Conservation (phyloP, 2,888 invertebrate species). For the Plebejus melissa region DNA sequence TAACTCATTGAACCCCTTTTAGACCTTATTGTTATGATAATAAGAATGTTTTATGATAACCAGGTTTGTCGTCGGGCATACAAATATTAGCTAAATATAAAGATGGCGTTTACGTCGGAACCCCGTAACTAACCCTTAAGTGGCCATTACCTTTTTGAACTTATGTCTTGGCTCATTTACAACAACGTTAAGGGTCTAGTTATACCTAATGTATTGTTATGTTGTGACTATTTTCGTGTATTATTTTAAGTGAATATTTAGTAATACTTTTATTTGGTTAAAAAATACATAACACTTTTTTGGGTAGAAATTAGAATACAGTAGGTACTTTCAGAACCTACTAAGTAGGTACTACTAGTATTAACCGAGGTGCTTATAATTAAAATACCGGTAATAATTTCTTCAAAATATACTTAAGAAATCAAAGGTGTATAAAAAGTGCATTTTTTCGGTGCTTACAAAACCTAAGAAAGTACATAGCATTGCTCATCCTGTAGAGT, state of each 20-base stretch:
- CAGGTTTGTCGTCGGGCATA: slow-evolving; percentile 44
- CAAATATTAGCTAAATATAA: slow-evolving; percentile 49
- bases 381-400: no score
- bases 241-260: not conserved
- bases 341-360: no score
- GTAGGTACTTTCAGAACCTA: no score
- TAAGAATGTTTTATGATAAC: slow-evolving; percentile 29
- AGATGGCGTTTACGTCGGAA: slow-evolving; percentile 30
- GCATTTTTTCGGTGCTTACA: slow-evolving; percentile 16
- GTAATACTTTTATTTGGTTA: no score
- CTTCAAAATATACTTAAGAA: no score
- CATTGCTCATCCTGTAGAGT: no score
- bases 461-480: slow-evolving; percentile 39
- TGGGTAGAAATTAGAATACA: no score
- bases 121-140: slow-evolving; percentile 27
- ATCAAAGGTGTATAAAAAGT: no score
- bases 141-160: slow-evolving; percentile 25
- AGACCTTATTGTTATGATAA: not conserved
- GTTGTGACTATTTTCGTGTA: not conserved
- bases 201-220: not conserved
- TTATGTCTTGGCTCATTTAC: slow-evolving; percentile 19
- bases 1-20: not conserved
- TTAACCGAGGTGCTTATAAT: no score
- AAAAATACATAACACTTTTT: no score
- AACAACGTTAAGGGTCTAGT: not conserved